Percentiles rank a stretch among this genome's conserved stretches.
These are phyloP conservation scores for Bugulina stolonifera DNA, from an alignment of 2,888 invertebrate genomes.

Conservation along the genomic window DNA sequence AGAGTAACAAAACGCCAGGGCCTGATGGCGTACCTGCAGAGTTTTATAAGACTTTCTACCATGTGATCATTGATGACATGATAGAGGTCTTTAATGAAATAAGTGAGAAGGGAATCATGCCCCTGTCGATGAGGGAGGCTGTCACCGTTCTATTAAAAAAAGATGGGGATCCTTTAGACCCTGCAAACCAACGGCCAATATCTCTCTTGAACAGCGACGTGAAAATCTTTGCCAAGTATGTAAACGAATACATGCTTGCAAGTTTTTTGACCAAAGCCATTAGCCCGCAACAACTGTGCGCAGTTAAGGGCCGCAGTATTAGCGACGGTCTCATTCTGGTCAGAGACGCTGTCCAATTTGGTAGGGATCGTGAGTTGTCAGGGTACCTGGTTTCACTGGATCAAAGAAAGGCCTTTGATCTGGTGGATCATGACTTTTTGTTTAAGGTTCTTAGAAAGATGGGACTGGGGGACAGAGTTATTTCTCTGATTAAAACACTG, in stretches of 20 bases:
- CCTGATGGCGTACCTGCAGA: slow-evolving; percentile 12
- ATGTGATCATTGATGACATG: background rate
- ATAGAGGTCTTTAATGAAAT: background rate
- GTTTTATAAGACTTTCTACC: slow-evolving; percentile 2
- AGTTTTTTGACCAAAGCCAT: background rate
- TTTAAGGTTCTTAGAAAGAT: too few species aligned
- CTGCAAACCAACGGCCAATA: background rate
- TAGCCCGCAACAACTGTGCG: background rate
- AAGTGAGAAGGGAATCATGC: background rate
- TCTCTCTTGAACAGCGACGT: background rate
- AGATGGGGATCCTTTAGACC: background rate
- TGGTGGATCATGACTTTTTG: too few species aligned
- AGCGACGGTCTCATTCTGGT: background rate
- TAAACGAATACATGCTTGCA: background rate
- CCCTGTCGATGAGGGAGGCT: background rate
- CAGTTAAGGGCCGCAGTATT: background rate
- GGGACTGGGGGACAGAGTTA: too few species aligned
- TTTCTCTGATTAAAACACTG: too few species aligned
- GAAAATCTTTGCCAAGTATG: background rate
- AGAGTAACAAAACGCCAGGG: background rate
- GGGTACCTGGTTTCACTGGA: too few species aligned
- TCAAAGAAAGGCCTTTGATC: too few species aligned
- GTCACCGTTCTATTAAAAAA: background rate
- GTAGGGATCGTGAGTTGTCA: too few species aligned
- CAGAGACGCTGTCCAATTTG: background rate